Conservation (phyloP, 2,888 invertebrate genomes). For the Hedya salicella region DNA sequence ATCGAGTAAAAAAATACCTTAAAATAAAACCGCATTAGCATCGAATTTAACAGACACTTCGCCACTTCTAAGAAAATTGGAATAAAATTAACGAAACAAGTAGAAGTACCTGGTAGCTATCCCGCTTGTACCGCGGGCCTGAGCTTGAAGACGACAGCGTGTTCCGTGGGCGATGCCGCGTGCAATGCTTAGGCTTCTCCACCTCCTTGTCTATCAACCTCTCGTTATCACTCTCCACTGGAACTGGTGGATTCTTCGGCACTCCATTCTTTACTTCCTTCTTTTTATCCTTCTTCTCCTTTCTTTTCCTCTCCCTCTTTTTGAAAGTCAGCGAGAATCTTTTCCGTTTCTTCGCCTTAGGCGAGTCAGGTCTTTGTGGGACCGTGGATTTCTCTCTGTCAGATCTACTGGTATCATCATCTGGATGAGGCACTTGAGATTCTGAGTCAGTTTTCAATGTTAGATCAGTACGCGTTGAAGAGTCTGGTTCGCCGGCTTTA, state of each 20-base stretch:
- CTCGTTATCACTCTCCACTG: conserved; percentile 76
- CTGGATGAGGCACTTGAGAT: conserved; percentile 71
- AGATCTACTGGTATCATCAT: conserved; percentile 79
- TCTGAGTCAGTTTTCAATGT: conserved; percentile 78
- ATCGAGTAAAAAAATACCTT: too few relatives aligned
- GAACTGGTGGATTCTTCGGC: conserved; percentile 64
- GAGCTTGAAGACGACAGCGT: conserved; percentile 77
- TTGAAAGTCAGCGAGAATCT: conserved; percentile 79
- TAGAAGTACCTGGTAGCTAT: conserved; percentile 78
- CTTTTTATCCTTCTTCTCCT: conserved; percentile 78
- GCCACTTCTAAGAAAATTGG: neutral
- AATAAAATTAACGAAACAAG: neutral
- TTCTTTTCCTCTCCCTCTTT: conserved; percentile 77
- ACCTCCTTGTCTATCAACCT: conserved; percentile 73
- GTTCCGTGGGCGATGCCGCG: conserved; percentile 70
- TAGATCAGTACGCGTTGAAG: conserved; percentile 74
- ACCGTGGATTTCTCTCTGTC: conserved; percentile 75
- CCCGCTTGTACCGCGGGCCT: conserved; percentile 82
- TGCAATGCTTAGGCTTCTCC: conserved; percentile 72
- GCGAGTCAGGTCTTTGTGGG: conserved; percentile 74
- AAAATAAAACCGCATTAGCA: too few relatives aligned
- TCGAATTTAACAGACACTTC: too few relatives aligned
- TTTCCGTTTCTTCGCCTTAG: conserved; percentile 79
- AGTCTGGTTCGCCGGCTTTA: conserved; percentile 72
- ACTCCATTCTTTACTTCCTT: conserved; percentile 70